Conservation (phyloP, 1,140 invertebrate species). For the Dermatophagoides farinae region DNA sequence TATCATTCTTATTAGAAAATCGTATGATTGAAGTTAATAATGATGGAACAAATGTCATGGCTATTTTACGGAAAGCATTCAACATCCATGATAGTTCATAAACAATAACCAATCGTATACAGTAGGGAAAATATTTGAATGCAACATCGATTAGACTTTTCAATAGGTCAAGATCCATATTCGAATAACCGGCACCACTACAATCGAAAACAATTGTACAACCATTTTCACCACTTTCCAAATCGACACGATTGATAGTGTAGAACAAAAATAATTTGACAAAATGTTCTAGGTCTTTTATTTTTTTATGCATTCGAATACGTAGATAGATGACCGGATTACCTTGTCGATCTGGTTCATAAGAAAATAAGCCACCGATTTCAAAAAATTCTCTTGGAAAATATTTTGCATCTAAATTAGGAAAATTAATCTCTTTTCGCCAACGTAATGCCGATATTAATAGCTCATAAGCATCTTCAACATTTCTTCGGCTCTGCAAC, state of each 20-base stretch:
- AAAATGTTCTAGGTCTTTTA: conserved; percentile 5
- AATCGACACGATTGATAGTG: conserved; percentile 13
- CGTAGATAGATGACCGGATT: conserved; percentile 13
- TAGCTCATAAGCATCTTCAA: conserved; percentile 6
- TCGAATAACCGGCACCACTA: conserved; percentile 10
- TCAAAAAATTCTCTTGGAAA: conserved; percentile 16
- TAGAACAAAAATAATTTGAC: conserved; percentile 10
- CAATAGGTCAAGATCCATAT: conserved; percentile 14
- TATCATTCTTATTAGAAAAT: not conserved
- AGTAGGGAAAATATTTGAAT: conserved; percentile 9
- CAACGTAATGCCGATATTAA: conserved; percentile 4
- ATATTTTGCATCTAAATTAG: not conserved
- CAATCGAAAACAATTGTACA: conserved; percentile 12
- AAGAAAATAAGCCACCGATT: conserved; percentile 14
- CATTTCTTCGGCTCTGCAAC: conserved; percentile 2
- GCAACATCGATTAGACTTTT: conserved; percentile 7
- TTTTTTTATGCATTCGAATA: conserved; percentile 12
- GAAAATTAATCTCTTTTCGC: conserved; percentile 2
- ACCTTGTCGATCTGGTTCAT: conserved; percentile 10
- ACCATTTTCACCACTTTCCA: conserved; percentile 9
- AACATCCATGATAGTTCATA: conserved; percentile 14
- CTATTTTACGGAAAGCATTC: conserved; percentile 6
- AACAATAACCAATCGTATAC: conserved; percentile 14
- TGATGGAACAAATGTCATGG: conserved; percentile 8
- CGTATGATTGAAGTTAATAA: not conserved